Evolutionary conservation across 2,888 invertebrate genomes (phyloP), one percentile per base, ranked within the genome.

Genomic region (Epinotia brunnichana): DNA sequence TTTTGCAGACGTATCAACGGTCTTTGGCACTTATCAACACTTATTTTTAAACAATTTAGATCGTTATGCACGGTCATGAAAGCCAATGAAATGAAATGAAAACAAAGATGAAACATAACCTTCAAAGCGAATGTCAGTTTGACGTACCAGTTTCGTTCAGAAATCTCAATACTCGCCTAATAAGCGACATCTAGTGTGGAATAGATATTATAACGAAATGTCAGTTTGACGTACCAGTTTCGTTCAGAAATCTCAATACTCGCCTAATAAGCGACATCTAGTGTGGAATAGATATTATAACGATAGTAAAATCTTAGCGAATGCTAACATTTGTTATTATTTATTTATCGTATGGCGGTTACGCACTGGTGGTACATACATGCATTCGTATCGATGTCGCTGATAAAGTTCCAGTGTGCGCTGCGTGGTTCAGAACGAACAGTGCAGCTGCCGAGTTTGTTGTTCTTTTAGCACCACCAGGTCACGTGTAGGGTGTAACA

Each of bases 1-100:
- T 96, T 76, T 76, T 80, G 44, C 51, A 53, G 7, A 0, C 11
- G 13, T 21, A 53, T 35, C 21, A 29, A 13, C 15, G 53, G 13
- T 17, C 0, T 51, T 24, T 48, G 44, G 35, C 4, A 35, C 13
- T 54, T 61, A 17, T 24, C 35, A 29, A 21, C 4, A 35, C 13
- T 54, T 61, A 17, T 21, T 64, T 53, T 10, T 3, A 3, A 19
- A 41, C 17, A n/a, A n/a, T n/a, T n/a, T 15, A n/a, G 24, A 59
- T 44, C n/a, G 41, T 53, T 24, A 61, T 21, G 68, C 62, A 57
- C 54, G 39, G 53, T 66, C 64, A 70, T 57, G 70, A 13, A 56
- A 48, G 19, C 17, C 21, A 39, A 3, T 11, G 39, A 39, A 10
- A 3, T 11, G 39, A 39, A 10, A 54, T 21, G 21, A 62, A 62